phyloP scores from a whole-genome alignment of 2,888 invertebrate species.

The Heteromurus nitidus region DNA sequence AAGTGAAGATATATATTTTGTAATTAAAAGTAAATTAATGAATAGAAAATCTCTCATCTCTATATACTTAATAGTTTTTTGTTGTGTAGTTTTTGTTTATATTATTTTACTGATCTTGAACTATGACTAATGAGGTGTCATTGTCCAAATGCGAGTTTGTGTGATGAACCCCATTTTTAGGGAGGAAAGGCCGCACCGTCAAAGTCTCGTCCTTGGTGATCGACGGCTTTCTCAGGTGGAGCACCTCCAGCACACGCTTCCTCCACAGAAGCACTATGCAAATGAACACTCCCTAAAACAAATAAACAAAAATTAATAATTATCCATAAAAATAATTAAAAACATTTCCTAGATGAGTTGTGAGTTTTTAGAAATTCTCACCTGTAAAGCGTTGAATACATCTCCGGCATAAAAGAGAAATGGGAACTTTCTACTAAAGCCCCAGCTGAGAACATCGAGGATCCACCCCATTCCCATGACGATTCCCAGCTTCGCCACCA shows the following conservation, averaged over 20 bases:
- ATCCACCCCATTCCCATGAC: constrained; percentile 74
- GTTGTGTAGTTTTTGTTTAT: not conserved
- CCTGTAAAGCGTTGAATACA: constrained; percentile 66
- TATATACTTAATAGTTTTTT: not conserved
- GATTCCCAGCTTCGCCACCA: constrained; percentile 72
- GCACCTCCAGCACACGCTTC: constrained; percentile 72
- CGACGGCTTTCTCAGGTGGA: constrained; percentile 71
- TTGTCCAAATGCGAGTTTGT: constrained; percentile 57
- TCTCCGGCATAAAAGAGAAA: constrained; percentile 68
- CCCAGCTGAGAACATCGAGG: constrained; percentile 72
- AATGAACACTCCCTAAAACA: constrained; percentile 71
- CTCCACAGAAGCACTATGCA: constrained; percentile 72
- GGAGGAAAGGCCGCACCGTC: constrained; percentile 71
- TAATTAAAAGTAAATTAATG: too few relatives aligned
- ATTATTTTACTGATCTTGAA: constrained; percentile 64
- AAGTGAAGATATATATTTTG: too few relatives aligned
- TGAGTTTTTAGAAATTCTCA: too few relatives aligned
- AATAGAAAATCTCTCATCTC: too few relatives aligned
- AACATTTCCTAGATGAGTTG: too few relatives aligned
- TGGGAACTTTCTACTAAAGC: constrained; percentile 62
- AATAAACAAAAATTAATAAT: not conserved
- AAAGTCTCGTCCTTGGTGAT: constrained; percentile 72
- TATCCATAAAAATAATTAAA: too few relatives aligned
- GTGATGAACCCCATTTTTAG: constrained; percentile 48
- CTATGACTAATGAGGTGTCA: constrained; percentile 70